phyloP scores from a whole-genome alignment of 1,140 invertebrate species.

The Dryas iulia region DNA sequence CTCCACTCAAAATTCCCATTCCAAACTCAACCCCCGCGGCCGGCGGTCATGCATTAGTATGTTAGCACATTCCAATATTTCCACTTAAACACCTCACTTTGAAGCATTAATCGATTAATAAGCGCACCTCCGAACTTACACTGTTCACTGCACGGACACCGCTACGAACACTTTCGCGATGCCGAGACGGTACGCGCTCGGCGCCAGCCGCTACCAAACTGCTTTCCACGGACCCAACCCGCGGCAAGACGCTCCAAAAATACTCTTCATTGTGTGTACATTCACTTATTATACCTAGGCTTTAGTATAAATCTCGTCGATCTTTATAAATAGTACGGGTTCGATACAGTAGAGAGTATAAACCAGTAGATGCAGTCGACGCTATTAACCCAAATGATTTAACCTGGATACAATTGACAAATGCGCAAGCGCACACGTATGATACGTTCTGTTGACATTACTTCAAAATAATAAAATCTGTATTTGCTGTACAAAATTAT shows the following conservation, averaged over 20 bases:
- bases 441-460: not conserved
- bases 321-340: conserved; percentile 61
- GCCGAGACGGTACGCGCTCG: conserved; percentile 46
- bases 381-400: conserved; percentile 60
- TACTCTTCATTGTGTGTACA: conserved; percentile 68
- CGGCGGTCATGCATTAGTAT: conserved; percentile 66
- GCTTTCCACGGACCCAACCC: conserved; percentile 41
- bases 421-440: conserved; percentile 13
- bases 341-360: conserved; percentile 51
- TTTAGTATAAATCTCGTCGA: conserved; percentile 61
- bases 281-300: conserved; percentile 73
- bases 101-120: conserved; percentile 65
- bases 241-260: conserved; percentile 56
- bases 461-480: not conserved
- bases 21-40: conserved; percentile 38
- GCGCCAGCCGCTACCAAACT: conserved; percentile 56
- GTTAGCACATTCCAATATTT: conserved; percentile 58
- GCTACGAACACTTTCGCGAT: conserved; percentile 39
- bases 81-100: conserved; percentile 63
- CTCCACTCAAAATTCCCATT: conserved; percentile 42
- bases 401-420: conserved; percentile 39
- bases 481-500: not conserved
- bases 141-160: conserved; percentile 53
- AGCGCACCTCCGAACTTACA: conserved; percentile 64
- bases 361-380: conserved; percentile 43